Conservation (phyloP, 2,113 vertebrate species). For the Anoplopoma fimbria region DNA sequence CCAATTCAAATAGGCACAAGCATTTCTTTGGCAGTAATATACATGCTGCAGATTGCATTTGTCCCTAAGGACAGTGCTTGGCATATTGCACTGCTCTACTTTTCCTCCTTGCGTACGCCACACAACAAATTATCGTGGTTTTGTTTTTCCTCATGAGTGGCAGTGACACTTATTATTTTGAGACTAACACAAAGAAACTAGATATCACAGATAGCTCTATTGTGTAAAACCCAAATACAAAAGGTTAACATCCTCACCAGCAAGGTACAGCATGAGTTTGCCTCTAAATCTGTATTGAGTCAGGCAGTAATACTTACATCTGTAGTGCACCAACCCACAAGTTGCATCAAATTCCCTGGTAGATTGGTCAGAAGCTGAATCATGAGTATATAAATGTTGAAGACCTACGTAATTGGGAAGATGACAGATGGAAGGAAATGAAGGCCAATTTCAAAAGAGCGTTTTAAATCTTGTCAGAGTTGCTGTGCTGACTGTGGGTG, state of each 20-base stretch:
- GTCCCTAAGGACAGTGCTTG: slow-evolving; percentile 58
- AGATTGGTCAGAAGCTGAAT: slow-evolving; percentile 42
- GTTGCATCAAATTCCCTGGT: slow-evolving; percentile 6
- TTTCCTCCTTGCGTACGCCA: slow-evolving; percentile 31
- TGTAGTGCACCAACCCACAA: slow-evolving; percentile 16
- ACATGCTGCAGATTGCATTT: slow-evolving; percentile 47
- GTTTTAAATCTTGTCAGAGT: slow-evolving; percentile 66
- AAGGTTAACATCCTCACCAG: slow-evolving; percentile 12
- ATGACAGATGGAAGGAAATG: slow-evolving; percentile 51
- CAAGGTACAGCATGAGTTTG: neutral
- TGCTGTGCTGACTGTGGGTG: slow-evolving; percentile 59
- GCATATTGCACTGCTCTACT: slow-evolving; percentile 62
- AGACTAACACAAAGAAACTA: slow-evolving; percentile 10
- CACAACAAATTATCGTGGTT: slow-evolving; percentile 7
- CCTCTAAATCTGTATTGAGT: slow-evolving; percentile 1
- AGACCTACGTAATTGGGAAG: slow-evolving; percentile 34
- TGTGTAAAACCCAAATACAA: slow-evolving; percentile 7
- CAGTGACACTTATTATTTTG: slow-evolving; percentile 25
- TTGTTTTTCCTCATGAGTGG: slow-evolving; percentile 34
- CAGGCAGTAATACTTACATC: slow-evolving; percentile 1
- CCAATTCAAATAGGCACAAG: slow-evolving; percentile 41
- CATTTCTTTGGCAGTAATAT: slow-evolving; percentile 43
- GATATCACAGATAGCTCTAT: neutral
- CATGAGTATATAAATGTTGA: slow-evolving; percentile 34
- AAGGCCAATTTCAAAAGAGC: slow-evolving; percentile 49